These are phyloP conservation scores for Phymanthus crucifer DNA, from an alignment of 92 coral and sea anemone species.

Conservation along the genomic window DNA sequence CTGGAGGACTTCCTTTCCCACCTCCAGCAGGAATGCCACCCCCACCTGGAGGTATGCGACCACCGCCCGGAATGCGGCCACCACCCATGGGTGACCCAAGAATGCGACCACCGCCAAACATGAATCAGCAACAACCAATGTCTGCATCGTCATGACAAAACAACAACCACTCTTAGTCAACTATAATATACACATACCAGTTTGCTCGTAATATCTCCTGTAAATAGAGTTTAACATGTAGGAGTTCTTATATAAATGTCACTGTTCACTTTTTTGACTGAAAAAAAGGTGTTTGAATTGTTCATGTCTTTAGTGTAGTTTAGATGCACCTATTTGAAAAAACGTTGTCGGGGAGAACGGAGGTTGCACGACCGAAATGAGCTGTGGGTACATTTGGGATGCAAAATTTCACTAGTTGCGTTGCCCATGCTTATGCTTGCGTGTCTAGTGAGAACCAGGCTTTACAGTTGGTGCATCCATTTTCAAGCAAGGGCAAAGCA, in stretches of 20 bases:
- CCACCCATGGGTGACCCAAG: constrained; percentile 46
- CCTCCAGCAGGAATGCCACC: constrained; percentile 91
- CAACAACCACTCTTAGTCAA: no score
- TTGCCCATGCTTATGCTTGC: no score
- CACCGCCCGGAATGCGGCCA: constrained; percentile 57
- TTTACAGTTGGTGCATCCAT: no score
- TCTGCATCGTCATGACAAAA: constrained; percentile 15
- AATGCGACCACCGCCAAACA: constrained; percentile 26
- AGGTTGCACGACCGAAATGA: no score
- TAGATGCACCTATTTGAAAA: no score
- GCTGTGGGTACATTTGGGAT: no score
- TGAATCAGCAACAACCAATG: constrained; percentile 24
- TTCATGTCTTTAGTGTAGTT: no score
- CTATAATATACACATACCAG: no score
- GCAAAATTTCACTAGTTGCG: no score
- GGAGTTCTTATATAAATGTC: background rate
- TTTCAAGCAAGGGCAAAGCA: no score
- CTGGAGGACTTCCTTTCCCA: constrained; percentile 88
- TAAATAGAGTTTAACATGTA: background rate
- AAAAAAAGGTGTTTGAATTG: background rate
- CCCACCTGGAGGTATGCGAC: constrained; percentile 73
- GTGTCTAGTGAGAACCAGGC: no score
- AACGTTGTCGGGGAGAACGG: no score
- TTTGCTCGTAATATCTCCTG: background rate
- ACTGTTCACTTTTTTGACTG: background rate